A percentile compares a stretch with the other conserved stretches of the same genome.
These are phyloP conservation scores for Colossoma macropomum DNA, from an alignment of 2,113 vertebrate genomes.

Conservation along the genomic window DNA sequence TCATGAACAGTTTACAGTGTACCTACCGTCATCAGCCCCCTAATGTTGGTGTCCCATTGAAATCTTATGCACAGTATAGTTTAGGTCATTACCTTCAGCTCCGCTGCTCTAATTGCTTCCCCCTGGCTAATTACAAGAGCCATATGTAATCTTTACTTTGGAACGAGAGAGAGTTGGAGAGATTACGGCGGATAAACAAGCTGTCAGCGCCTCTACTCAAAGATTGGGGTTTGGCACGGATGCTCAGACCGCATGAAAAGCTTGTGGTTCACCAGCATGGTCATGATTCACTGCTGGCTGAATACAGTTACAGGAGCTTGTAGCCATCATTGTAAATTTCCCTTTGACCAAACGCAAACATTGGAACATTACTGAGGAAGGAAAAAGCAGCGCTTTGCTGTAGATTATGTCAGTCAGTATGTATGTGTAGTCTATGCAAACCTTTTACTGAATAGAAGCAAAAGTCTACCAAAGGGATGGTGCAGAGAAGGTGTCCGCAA, in stretches of 20 bases:
- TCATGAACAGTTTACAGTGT: not conserved
- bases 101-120: conserved; percentile 26
- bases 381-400: not conserved
- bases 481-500: not conserved
- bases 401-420: not conserved
- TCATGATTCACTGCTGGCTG: conserved; percentile 29
- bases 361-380: not conserved
- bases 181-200: conserved; percentile 28
- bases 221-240: conserved; percentile 16
- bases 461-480: no score
- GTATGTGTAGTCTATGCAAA: not conserved
- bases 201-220: conserved; percentile 35
- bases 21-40: not conserved
- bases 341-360: not conserved
- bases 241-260: conserved; percentile 37
- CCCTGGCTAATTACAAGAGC: conserved; percentile 30
- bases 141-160: conserved; percentile 42
- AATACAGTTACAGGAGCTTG: conserved; percentile 7
- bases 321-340: not conserved
- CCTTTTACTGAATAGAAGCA: no score
- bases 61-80: not conserved
- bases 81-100: conserved; percentile 15
- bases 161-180: conserved; percentile 2
- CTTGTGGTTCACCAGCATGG: conserved; percentile 36
- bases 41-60: not conserved